phyloP scores from a whole-genome alignment of 2,888 invertebrate genomes.

The Polydrusus tereticollis region DNA sequence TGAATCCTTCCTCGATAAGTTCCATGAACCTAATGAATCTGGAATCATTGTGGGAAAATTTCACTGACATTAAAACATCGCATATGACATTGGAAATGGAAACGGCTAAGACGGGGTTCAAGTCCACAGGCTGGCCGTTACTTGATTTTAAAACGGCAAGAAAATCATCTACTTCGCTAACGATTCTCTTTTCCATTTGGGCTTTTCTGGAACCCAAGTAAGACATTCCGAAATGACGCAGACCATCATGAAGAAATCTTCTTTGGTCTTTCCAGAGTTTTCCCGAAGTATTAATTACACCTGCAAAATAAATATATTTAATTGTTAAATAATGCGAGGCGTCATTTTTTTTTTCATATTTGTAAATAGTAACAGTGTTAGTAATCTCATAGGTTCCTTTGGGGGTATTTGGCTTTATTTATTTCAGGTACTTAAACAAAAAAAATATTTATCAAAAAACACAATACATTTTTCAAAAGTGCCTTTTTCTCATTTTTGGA shows the following conservation, averaged over 20 bases:
- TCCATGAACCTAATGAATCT: slow-evolving; percentile 85
- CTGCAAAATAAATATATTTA: slow-evolving; percentile 68
- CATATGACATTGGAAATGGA: slow-evolving; percentile 93
- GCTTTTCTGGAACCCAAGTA: slow-evolving; percentile 84
- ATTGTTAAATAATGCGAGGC: background rate
- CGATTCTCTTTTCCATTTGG: slow-evolving; percentile 87
- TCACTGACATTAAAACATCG: slow-evolving; percentile 89
- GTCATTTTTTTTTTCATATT: too few species aligned
- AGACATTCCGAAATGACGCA: slow-evolving; percentile 90
- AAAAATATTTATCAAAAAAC: too few species aligned
- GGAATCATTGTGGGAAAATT: slow-evolving; percentile 83
- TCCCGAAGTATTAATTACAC: slow-evolving; percentile 91
- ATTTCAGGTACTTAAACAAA: too few species aligned
- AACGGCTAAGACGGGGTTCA: slow-evolving; percentile 82
- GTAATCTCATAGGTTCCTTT: too few species aligned
- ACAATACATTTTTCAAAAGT: too few species aligned
- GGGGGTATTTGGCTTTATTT: too few species aligned
- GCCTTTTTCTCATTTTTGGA: too few species aligned
- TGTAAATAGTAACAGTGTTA: too few species aligned
- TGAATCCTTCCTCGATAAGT: slow-evolving; percentile 93
- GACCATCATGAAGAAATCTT: slow-evolving; percentile 86
- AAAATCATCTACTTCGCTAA: slow-evolving; percentile 84
- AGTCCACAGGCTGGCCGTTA: slow-evolving; percentile 78
- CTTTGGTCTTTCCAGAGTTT: slow-evolving; percentile 92
- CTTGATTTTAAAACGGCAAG: slow-evolving; percentile 75